A percentile compares a stretch with the other conserved stretches of the same genome.
These are phyloP conservation scores for Ovibos moschatus DNA, from an alignment of 2,113 vertebrate species.

Conservation along the genomic window DNA sequence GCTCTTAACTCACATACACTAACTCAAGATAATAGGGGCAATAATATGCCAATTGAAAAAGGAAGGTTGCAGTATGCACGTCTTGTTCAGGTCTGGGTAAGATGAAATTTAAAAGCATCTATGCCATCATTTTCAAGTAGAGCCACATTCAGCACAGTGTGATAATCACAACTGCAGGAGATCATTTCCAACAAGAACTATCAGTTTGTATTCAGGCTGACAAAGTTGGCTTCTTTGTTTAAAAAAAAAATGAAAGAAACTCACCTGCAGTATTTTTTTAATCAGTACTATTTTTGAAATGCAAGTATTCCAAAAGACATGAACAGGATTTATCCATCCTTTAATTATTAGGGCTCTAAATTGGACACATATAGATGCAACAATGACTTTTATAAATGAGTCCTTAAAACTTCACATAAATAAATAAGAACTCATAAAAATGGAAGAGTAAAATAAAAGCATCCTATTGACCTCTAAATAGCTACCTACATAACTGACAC, in stretches of 20 bases:
- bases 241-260: not conserved
- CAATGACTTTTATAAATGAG: not conserved
- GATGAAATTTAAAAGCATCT: not conserved
- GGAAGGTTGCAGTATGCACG: not conserved
- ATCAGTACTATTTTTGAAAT: not conserved
- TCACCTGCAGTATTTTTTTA: not conserved
- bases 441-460: not conserved
- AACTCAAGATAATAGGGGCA: not conserved
- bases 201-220: not conserved
- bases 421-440: not conserved
- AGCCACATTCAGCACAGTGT: not conserved
- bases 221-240: not conserved
- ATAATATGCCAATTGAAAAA: not conserved
- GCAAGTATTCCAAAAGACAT: not conserved
- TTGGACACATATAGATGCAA: not conserved
- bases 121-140: not conserved
- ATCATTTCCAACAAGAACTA: not conserved
- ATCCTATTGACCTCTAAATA: not conserved
- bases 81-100: not conserved
- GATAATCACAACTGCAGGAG: not conserved
- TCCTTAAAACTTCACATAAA: not conserved
- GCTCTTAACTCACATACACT: not conserved
- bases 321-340: not conserved
- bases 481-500: not conserved
- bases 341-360: not conserved